Base-by-base conservation (phyloP, 1,140 invertebrate species). In the Euwallacea fornicatus region DNA sequence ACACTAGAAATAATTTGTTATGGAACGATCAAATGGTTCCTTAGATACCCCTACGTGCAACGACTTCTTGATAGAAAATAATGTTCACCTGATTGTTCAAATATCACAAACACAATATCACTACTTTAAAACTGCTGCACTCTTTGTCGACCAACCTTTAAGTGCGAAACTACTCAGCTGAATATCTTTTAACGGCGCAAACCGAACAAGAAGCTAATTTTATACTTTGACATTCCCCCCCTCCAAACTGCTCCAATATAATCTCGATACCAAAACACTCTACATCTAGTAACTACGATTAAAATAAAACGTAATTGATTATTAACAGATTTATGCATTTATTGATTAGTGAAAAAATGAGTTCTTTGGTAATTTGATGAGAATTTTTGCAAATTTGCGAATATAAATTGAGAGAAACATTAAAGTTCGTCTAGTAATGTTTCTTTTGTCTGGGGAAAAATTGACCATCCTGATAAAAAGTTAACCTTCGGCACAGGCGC, bases 1-100 rank as follows among this genome's bases (percentile, higher is more conserved):
- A 58, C 65, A 67, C 65, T 67, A 67, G 54, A 53, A 58, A 54
- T 67, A 67, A 58, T 75, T 85, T 86, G 78, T 85, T 85, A 79
- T 60, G 9, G 56, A 72, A 66, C 64, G 67, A 72, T 62, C 13
- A 56, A 72, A 68, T 54, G 16, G 63, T 66, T 53, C 46, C 69
- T 54, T 61, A 21, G 69, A 33, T 2, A 33, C 21, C 21, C 21
- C 4, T 33, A 11, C 6, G 42, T 0, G 33, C 15, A 60, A 60
- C 15, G 13, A n/a, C 41, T 11, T 13, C 55, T 58, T 8, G 43
- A 47, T 16, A 13, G 13, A 15, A 50, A 16, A 42, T 53, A 41
- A 15, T 46, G 15, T 43, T 47, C 60, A 68, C 66, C 56, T 68
- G 33, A 60, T 60, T 47, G 15, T 68, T 46, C 60, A 41, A 54